These are phyloP conservation scores for Donacobius atricapilla DNA, from an alignment of 2,113 vertebrate species.

Conservation along the genomic window DNA sequence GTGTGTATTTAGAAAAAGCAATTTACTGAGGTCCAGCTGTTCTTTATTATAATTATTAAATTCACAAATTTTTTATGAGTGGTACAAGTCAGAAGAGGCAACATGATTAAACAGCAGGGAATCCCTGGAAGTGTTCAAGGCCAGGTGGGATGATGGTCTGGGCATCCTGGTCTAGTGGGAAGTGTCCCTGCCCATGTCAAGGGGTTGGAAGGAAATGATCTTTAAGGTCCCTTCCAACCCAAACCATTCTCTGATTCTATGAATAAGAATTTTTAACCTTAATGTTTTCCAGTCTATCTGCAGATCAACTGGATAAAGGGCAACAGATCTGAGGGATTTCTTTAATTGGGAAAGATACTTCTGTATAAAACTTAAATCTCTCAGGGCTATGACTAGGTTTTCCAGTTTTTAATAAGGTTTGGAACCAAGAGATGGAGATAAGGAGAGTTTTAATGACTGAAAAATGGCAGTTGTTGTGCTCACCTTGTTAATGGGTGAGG, in stretches of 20 bases:
- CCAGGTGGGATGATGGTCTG: too few relatives aligned
- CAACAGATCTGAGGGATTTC: not conserved
- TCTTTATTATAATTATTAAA: too few relatives aligned
- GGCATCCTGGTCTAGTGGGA: not conserved
- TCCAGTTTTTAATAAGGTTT: not conserved
- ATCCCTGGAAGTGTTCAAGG: not conserved
- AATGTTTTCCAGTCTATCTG: not conserved
- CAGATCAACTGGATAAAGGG: not conserved
- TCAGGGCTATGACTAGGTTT: not conserved
- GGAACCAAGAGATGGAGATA: not conserved
- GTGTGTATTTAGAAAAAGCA: not conserved
- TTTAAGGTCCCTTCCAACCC: not conserved
- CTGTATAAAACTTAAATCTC: not conserved
- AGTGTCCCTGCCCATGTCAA: not conserved
- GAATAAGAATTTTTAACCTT: not conserved
- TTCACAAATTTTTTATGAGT: not conserved
- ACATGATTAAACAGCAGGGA: not conserved
- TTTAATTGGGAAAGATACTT: not conserved
- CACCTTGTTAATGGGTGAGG: rapidly evolving
- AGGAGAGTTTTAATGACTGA: not conserved
- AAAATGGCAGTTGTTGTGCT: not conserved
- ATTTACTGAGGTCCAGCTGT: not conserved
- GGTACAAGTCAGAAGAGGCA: not conserved
- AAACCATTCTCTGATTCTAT: not conserved
- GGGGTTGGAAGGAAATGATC: not conserved